These are phyloP conservation scores for Abrostola tripartita DNA, from an alignment of 2,888 invertebrate genomes.

Conservation along the genomic window DNA sequence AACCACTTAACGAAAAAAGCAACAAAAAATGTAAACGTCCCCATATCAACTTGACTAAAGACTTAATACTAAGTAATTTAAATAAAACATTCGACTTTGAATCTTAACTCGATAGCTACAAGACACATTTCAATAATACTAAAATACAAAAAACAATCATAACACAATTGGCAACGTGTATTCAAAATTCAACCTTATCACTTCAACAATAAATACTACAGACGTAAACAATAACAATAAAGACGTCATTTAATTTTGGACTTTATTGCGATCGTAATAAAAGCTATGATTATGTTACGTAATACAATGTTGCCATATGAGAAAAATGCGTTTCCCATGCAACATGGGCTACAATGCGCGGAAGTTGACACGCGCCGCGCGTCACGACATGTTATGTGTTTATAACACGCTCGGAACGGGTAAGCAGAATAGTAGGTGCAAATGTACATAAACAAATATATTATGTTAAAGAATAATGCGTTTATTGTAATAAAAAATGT, in stretches of 20 bases:
- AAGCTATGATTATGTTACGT: neutral
- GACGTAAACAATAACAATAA: neutral
- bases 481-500: too few species aligned
- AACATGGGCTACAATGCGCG: constrained; percentile 56
- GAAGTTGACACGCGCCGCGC: constrained; percentile 54
- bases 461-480: too few species aligned
- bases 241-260: neutral
- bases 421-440: constrained; percentile 15
- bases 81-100: neutral
- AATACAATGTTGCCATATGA: constrained; percentile 31
- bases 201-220: neutral
- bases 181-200: neutral
- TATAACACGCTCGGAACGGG: constrained; percentile 7
- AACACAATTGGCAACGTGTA: neutral
- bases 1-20: constrained; percentile 9
- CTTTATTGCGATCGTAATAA: neutral
- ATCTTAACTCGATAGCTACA: neutral
- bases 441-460: too few species aligned
- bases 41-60: neutral
- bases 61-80: neutral
- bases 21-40: constrained; percentile 3
- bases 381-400: constrained; percentile 34
- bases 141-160: neutral
- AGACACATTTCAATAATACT: neutral
- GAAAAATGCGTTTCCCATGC: constrained; percentile 51